Evolutionary conservation across 2,888 invertebrate species (phyloP).

Genomic region (Maniola hyperantus): DNA sequence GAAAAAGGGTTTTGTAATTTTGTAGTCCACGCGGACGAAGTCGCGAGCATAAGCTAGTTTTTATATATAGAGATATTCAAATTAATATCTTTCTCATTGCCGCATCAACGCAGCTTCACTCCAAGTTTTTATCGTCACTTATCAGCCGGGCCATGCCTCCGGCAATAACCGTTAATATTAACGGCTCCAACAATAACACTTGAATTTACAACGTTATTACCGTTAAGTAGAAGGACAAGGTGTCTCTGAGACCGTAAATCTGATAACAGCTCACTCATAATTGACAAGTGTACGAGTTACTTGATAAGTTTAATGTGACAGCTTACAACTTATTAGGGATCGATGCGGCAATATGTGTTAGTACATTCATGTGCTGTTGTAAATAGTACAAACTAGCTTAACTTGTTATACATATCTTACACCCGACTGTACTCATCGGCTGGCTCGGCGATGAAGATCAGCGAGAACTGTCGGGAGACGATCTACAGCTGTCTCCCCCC

Average conservation of each 20-base stretch:
- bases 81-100: conserved; percentile 6
- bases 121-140: conserved; percentile 48
- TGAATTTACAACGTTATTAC: conserved; percentile 68
- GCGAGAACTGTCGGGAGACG: no score
- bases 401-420: no score
- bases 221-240: conserved; percentile 64
- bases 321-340: conserved; percentile 15
- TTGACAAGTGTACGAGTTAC: conserved; percentile 43
- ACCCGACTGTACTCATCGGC: no score
- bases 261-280: conserved; percentile 46
- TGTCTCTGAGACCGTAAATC: conserved; percentile 54
- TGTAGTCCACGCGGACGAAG: no score
- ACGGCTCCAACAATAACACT: conserved; percentile 68
- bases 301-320: conserved; percentile 21
- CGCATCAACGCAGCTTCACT: conserved; percentile 40
- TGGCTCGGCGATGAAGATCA: no score
- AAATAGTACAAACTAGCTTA: conserved; percentile 4
- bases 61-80: no score
- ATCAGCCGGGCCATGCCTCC: conserved; percentile 54
- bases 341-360: conserved; percentile 6
- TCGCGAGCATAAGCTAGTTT: no score
- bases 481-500: no score
- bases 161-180: conserved; percentile 70
- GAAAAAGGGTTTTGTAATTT: no score
- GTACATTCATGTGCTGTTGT: conserved; percentile 22